Conservation (phyloP, 2,797 vertebrate species). For the Mormyrops boulengeri region DNA sequence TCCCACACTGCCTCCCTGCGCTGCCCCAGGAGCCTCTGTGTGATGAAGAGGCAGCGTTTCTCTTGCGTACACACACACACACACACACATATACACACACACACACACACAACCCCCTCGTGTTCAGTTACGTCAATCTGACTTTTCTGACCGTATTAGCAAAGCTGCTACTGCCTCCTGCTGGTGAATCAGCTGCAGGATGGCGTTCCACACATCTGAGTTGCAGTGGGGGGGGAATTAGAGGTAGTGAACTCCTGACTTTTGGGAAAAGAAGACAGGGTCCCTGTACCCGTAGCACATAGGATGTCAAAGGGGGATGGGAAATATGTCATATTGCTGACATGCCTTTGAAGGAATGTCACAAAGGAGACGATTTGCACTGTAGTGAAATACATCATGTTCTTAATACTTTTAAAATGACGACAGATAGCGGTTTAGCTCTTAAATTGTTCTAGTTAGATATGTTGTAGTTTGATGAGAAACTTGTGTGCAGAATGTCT, state of each 20-base stretch:
- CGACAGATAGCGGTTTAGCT: slow-evolving; percentile 20
- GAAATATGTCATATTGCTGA: slow-evolving; percentile 50
- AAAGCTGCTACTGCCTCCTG: slow-evolving; percentile 20
- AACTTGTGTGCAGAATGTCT: slow-evolving; percentile 44
- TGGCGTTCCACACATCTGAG: neutral
- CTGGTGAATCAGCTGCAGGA: neutral
- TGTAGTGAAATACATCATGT: slow-evolving; percentile 43
- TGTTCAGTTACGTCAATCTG: slow-evolving; percentile 10
- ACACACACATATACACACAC: neutral
- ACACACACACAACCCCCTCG: neutral
- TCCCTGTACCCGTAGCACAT: neutral
- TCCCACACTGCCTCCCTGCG: neutral
- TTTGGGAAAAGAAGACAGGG: slow-evolving; percentile 16
- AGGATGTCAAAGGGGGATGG: neutral
- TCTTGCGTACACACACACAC: neutral
- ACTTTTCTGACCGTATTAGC: neutral
- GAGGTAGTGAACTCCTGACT: neutral
- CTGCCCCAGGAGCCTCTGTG: neutral
- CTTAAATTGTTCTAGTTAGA: slow-evolving; percentile 29
- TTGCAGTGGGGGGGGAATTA: neutral
- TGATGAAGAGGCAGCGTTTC: neutral
- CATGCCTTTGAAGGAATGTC: slow-evolving; percentile 56
- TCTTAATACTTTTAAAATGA: slow-evolving; percentile 40
- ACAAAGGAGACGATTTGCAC: slow-evolving; percentile 57
- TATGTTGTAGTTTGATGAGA: slow-evolving; percentile 40